A percentile compares a stretch with the other conserved stretches of the same genome.
phyloP scores from a whole-genome alignment of 2,113 vertebrate genomes.

The Lichenostomus cassidix region DNA sequence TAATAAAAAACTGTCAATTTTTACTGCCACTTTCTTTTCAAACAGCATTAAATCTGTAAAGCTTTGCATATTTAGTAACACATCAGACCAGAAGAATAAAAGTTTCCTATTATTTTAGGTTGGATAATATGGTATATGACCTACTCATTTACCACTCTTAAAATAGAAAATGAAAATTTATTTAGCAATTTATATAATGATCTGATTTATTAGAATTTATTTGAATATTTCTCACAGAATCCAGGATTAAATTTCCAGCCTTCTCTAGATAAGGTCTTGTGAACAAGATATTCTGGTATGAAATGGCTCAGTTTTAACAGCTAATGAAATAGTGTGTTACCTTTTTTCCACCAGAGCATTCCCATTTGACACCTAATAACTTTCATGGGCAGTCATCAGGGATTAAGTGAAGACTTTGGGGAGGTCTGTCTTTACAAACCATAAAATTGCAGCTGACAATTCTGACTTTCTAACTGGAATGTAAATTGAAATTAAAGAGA shows the following conservation, averaged over 20 bases:
- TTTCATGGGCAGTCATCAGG: background rate
- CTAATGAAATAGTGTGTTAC: background rate
- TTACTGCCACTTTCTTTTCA: background rate
- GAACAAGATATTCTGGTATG: background rate
- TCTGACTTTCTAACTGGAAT: slow-evolving; percentile 4
- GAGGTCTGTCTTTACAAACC: background rate
- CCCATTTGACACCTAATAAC: background rate
- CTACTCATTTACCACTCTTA: background rate
- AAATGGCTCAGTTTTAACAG: background rate
- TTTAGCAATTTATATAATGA: background rate
- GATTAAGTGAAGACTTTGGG: background rate
- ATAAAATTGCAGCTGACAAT: background rate
- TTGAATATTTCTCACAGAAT: background rate
- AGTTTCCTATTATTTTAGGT: background rate
- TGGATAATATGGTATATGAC: background rate
- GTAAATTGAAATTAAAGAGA: background rate
- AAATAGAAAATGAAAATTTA: background rate
- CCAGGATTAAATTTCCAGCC: background rate
- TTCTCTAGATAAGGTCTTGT: background rate
- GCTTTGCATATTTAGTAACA: background rate
- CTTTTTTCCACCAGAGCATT: background rate
- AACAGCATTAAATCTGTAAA: background rate
- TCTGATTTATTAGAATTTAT: background rate
- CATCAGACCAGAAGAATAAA: background rate
- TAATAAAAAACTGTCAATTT: background rate